Evolutionary conservation across 2,113 vertebrate species (phyloP).

Genomic region (Etia nguti): DNA sequence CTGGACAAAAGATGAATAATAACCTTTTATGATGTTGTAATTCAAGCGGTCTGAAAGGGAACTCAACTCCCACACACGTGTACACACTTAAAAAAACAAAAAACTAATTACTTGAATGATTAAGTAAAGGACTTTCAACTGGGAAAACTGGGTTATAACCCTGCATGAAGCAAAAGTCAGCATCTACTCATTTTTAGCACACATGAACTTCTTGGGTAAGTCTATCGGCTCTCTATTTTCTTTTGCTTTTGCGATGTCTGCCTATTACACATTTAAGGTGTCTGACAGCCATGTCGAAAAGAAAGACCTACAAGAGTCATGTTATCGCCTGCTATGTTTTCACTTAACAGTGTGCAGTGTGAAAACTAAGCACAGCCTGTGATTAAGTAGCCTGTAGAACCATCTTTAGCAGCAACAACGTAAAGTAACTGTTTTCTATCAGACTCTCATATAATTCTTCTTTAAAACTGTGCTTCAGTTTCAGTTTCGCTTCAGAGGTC

Average conservation of each 20-base stretch:
- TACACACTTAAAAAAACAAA: neutral
- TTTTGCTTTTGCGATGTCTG: neutral
- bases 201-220: neutral
- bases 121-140: neutral
- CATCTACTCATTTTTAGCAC: neutral
- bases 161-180: neutral
- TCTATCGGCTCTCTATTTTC: neutral
- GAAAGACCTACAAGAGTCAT: neutral
- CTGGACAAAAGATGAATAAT: neutral
- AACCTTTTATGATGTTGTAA: neutral
- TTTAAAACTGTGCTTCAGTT: neutral
- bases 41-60: neutral
- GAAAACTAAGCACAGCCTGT: neutral
- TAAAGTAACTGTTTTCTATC: neutral
- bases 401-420: neutral
- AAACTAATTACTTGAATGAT: neutral
- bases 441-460: neutral
- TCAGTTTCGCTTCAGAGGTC: neutral
- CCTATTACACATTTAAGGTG: neutral
- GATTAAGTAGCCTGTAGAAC: neutral
- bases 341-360: neutral
- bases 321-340: neutral
- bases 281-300: neutral
- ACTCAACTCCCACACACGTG: neutral
- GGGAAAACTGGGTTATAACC: neutral